Percentiles rank a stretch among this genome's conserved stretches.
Conservation (phyloP, 2,888 invertebrate genomes). For the Dynastes grantii region DNA sequence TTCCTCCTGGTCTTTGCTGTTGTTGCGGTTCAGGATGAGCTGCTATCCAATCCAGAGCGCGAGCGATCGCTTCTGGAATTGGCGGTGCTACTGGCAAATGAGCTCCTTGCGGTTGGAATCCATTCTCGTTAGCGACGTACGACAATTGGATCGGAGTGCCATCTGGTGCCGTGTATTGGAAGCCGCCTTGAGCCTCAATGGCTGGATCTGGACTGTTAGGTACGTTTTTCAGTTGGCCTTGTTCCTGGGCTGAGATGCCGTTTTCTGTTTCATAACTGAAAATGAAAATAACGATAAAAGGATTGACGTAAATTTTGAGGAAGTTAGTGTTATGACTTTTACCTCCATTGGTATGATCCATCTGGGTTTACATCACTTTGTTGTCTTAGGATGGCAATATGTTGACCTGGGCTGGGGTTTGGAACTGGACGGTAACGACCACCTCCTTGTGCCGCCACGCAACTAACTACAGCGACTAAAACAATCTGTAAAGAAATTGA, state of each 20-base stretch:
- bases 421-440: constrained; percentile 40
- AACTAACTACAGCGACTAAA: constrained; percentile 29
- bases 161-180: constrained; percentile 76
- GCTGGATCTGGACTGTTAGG: constrained; percentile 69
- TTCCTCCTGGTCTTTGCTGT: constrained; percentile 24
- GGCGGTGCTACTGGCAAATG: constrained; percentile 74
- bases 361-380: constrained; percentile 46
- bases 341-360: constrained; percentile 50
- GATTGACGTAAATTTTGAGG: background rate
- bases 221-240: constrained; percentile 73
- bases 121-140: constrained; percentile 80
- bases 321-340: background rate
- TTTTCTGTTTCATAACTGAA: constrained; percentile 50
- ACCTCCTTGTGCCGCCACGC: constrained; percentile 44
- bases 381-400: constrained; percentile 45
- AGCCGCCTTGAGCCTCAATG: constrained; percentile 72
- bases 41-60: constrained; percentile 78
- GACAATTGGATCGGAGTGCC: constrained; percentile 74
- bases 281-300: background rate
- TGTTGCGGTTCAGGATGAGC: constrained; percentile 71
- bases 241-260: constrained; percentile 70
- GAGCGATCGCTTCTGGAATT: constrained; percentile 79
- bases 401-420: constrained; percentile 41
- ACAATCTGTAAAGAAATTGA: constrained; percentile 36
- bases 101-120: constrained; percentile 76